phyloP scores from a whole-genome alignment of 2,797 vertebrate species.

The Epinephelus malabaricus region DNA sequence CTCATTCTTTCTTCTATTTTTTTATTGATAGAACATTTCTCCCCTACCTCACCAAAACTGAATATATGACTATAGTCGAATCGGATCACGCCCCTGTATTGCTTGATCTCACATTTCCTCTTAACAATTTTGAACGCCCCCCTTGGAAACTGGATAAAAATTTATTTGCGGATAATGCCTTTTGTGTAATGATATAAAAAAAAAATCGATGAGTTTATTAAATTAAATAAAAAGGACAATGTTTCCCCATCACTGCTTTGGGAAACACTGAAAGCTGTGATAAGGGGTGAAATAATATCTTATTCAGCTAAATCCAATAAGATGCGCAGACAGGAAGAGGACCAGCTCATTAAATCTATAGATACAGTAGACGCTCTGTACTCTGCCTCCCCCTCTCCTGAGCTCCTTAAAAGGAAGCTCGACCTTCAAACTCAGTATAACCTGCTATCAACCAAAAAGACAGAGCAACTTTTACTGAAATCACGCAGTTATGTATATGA shows the following conservation, averaged over 20 bases:
- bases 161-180: background rate
- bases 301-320: background rate
- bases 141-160: background rate
- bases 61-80: background rate
- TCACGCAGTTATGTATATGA: background rate
- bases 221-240: background rate
- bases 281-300: background rate
- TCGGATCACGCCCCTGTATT: conserved; percentile 2
- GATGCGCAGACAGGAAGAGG: background rate
- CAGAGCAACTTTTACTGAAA: background rate
- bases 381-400: background rate
- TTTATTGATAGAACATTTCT: conserved; percentile 3
- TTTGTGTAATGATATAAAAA: background rate
- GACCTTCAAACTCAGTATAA: background rate
- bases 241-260: background rate
- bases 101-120: background rate
- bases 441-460: background rate
- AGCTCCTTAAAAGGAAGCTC: background rate
- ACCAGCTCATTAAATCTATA: background rate
- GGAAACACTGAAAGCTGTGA: background rate
- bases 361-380: background rate
- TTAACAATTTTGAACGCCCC: background rate
- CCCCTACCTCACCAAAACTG: background rate
- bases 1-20: background rate
- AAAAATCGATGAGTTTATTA: background rate